A percentile compares a stretch with the other conserved stretches of the same genome.
Conservation (phyloP, 2,888 invertebrate genomes). For the Amphimallon solstitiale region DNA sequence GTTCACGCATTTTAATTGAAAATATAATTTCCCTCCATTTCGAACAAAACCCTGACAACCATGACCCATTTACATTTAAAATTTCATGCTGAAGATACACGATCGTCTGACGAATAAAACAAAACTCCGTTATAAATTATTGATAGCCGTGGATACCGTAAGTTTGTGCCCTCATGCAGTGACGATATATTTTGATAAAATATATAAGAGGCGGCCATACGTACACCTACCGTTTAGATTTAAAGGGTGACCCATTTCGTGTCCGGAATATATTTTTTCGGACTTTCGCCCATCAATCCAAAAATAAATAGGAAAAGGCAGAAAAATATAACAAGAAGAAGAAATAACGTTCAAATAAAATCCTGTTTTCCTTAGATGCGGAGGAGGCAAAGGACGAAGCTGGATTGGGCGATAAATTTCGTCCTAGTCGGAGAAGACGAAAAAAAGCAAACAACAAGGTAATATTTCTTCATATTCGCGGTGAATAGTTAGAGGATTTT, state of each 20-base stretch:
- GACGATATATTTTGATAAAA: constrained; percentile 58
- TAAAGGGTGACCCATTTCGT: constrained; percentile 54
- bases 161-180: constrained; percentile 54
- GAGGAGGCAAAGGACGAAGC: constrained; percentile 3
- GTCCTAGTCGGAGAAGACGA: constrained; percentile 14
- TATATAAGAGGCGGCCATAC: constrained; percentile 51
- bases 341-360: constrained; percentile 45
- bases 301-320: constrained; percentile 30
- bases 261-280: constrained; percentile 55
- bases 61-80: constrained; percentile 61
- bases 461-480: constrained; percentile 32
- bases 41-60: no score
- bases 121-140: constrained; percentile 57
- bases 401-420: constrained; percentile 36
- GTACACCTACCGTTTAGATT: constrained; percentile 50
- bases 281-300: constrained; percentile 52
- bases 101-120: constrained; percentile 59
- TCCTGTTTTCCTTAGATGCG: constrained; percentile 44
- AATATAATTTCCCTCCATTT: no score
- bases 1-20: no score
- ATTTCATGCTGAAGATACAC: constrained; percentile 60
- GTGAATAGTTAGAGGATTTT: constrained; percentile 32
- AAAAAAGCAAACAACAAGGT: constrained; percentile 32
- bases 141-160: constrained; percentile 50
- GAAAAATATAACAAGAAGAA: constrained; percentile 13